These are phyloP conservation scores for Gobio gobio DNA, from an alignment of 2,113 vertebrate species.

Conservation along the genomic window DNA sequence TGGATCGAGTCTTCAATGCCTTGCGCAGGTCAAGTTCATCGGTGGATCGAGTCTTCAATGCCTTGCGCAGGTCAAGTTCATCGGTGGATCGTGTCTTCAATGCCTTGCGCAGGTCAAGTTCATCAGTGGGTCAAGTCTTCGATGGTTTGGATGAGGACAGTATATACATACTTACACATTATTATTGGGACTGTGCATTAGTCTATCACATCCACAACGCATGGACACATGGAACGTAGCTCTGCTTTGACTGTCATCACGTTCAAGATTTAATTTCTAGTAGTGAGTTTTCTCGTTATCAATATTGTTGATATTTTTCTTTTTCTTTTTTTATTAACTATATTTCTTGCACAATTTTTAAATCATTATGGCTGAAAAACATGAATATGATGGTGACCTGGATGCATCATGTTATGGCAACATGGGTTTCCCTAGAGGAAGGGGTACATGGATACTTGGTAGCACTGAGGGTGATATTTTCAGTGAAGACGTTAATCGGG, in stretches of 20 bases:
- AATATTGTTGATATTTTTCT: background rate
- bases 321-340: background rate
- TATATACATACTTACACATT: background rate
- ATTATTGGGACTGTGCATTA: too few relatives aligned
- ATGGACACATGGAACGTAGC: background rate
- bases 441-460: too few relatives aligned
- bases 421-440: background rate
- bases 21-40: background rate
- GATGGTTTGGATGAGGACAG: background rate
- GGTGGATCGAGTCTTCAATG: background rate
- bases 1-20: too few relatives aligned
- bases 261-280: background rate
- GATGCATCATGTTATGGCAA: background rate
- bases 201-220: too few relatives aligned
- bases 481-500: too few relatives aligned
- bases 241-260: background rate
- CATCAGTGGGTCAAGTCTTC: too few relatives aligned
- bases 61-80: too few relatives aligned
- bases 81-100: too few relatives aligned
- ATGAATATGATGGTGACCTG: background rate
- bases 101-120: too few relatives aligned
- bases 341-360: background rate
- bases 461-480: too few relatives aligned
- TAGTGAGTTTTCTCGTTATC: background rate
- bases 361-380: background rate